Conservation (phyloP, 2,797 vertebrate species). For the Atherinosoma microstoma region DNA sequence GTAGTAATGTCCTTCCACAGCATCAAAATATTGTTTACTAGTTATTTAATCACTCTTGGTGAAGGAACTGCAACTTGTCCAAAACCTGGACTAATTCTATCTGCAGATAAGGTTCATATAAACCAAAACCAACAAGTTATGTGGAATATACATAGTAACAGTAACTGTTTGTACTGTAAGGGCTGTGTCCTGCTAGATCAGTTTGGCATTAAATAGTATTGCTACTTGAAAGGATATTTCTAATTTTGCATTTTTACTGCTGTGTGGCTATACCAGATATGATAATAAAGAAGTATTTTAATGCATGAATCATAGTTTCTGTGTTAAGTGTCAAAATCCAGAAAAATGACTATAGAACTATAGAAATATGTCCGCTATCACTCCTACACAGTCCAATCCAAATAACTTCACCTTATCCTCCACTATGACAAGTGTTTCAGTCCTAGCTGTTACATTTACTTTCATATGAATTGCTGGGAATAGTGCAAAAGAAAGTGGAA, state of each 20-base stretch:
- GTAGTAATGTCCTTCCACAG: too few species aligned
- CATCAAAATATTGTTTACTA: not conserved
- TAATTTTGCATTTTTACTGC: conserved; percentile 15
- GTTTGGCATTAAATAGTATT: conserved; percentile 30
- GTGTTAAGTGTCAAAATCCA: conserved; percentile 8
- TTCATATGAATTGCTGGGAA: conserved; percentile 16
- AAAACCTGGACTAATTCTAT: too few species aligned
- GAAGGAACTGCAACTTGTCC: too few species aligned
- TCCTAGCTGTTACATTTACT: conserved; percentile 20
- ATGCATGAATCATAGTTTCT: conserved; percentile 3
- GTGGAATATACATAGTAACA: too few species aligned
- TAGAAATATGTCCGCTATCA: conserved; percentile 25
- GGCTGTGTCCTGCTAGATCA: conserved; percentile 15
- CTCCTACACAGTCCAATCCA: not conserved
- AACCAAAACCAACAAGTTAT: too few species aligned
- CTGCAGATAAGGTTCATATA: too few species aligned
- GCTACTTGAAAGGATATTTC: conserved; percentile 40
- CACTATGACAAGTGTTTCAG: conserved; percentile 3
- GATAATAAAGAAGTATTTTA: conserved; percentile 18
- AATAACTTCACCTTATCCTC: conserved; percentile 17
- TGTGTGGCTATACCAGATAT: conserved; percentile 31
- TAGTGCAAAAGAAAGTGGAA: conserved; percentile 18
- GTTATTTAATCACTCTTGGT: not conserved
- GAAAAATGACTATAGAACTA: not conserved
- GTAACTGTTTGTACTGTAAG: too few species aligned